Conservation (phyloP, 2,797 vertebrate species). For the Periophthalmus magnuspinnatus region DNA sequence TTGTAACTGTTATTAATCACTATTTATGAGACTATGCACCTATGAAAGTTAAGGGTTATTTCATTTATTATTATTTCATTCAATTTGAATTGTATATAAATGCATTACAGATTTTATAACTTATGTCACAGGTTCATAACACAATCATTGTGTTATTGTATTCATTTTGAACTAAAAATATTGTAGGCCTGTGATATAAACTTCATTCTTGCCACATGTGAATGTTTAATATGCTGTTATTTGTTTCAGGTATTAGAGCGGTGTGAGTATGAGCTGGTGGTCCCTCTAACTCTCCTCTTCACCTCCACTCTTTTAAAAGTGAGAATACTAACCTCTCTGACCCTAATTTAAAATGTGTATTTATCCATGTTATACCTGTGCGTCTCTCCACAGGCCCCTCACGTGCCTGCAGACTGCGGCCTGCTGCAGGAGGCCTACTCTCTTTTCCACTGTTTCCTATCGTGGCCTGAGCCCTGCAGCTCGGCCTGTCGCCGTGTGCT, state of each 20-base stretch:
- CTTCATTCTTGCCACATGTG: neutral
- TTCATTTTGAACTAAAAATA: neutral
- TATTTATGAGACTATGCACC: neutral
- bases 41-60: neutral
- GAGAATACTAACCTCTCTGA: slow-evolving; percentile 51
- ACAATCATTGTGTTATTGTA: neutral
- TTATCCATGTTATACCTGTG: neutral
- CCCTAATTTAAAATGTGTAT: neutral
- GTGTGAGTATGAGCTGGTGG: slow-evolving; percentile 81
- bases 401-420: slow-evolving; percentile 71
- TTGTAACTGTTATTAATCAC: neutral
- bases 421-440: slow-evolving; percentile 81
- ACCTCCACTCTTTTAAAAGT: slow-evolving; percentile 85
- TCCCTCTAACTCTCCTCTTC: slow-evolving; percentile 84
- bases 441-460: slow-evolving; percentile 82
- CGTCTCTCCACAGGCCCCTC: slow-evolving; percentile 75
- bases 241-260: slow-evolving; percentile 80
- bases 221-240: neutral
- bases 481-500: slow-evolving; percentile 82
- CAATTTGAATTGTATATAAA: neutral
- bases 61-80: neutral
- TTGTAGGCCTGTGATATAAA: neutral
- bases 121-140: no score
- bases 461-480: slow-evolving; percentile 88
- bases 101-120: no score